Evolutionary conservation across 2,888 invertebrate species (phyloP), one percentile per base, ranked within the genome.

Genomic region (Doris montereyensis): DNA sequence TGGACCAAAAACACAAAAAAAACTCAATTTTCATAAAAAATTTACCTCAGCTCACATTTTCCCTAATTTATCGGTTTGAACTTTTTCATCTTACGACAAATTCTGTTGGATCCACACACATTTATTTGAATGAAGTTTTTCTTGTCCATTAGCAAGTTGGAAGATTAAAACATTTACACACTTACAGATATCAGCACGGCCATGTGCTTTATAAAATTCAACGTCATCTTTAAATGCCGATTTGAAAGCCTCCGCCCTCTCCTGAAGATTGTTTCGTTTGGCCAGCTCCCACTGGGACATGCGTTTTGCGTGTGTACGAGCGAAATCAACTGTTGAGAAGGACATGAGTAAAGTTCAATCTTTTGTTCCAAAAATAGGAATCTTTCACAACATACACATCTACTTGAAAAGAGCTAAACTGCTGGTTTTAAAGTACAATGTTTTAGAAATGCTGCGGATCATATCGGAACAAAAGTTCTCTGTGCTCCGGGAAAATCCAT

Each of bases 161-260:
- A 41, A 28, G 10, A 28, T 5, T 26, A 5, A 76, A 26, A 41
- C 28, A 65, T 10, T 28, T 28, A 67, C 65, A 67, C 28, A 76
- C 41, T 65, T 41, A 32, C 13, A 34, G 41, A 17, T 82, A 26
- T 86, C 87, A n/a, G 84, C 78, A 71, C 84, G 83, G 13, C 89
- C 89, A 80, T 87, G 86, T 67, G 84, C 85, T 67, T 84, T 85
- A 81, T 85, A 89, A 80, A 83, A 87, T 30, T 87, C 84, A 30
- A 89, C 70, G 70, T 89, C 89, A 28, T 86, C 82, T 8, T 83
- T 82, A 82, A 89, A 89, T 30, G 87, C 87, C 35, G 87, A 86
- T 57, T 84, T 81, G 77, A 86, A 88, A 1, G 86, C 87, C 52
- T 84, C 84, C 73, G 87, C 87, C 83, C 87, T 84, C 73, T 89